Base-by-base conservation (phyloP, 2,888 invertebrate genomes). In the Molorchus minor region DNA sequence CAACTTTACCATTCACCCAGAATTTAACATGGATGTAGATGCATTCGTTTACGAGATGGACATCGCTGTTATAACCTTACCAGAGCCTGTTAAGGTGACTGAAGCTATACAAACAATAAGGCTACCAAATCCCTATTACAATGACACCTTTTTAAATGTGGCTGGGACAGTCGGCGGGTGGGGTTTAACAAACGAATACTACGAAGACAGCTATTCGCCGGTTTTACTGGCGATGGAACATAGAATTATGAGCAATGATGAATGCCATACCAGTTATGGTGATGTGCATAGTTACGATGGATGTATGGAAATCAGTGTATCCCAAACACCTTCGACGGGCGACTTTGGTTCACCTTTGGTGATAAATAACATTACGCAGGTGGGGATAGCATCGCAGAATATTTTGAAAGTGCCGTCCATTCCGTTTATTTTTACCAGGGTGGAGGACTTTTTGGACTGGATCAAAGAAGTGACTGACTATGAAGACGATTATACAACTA, bases 61-160 rank as follows among this genome's bases (percentile, higher is more conserved):
- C 47, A 54, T 63, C 15, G 60, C 54, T 10, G 20, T 63, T 12
- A 47, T 63, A 21, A 13, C 49, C 7, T 36, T 63, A n/a, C 43
- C 57, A 1, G 16, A 20, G 20, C 36, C 60, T 15, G 55, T 60
- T 2, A 45, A 35, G 35, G 21, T 54, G 0, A 45, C 29, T 2
- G 12, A 49, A 0, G 8, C 25, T 25, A 55, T 60, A 1, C 30
- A 43, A 21, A 43, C 40, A 1, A 41, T 58, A n/a, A 4, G 21
- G 3, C 15, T 63, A n/a, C n/a, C n/a, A n/a, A n/a, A n/a, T n/a
- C n/a, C n/a, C n/a, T n/a, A n/a, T n/a, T n/a, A n/a, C n/a, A n/a
- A n/a, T n/a, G n/a, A n/a, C n/a, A n/a, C n/a, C n/a, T n/a, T n/a
- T n/a, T n/a, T n/a, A n/a, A n/a, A n/a, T n/a, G n/a, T 33, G n/a